Evolutionary conservation across 2,113 vertebrate species (phyloP).

Genomic region (Melanostigma gelatinosum): DNA sequence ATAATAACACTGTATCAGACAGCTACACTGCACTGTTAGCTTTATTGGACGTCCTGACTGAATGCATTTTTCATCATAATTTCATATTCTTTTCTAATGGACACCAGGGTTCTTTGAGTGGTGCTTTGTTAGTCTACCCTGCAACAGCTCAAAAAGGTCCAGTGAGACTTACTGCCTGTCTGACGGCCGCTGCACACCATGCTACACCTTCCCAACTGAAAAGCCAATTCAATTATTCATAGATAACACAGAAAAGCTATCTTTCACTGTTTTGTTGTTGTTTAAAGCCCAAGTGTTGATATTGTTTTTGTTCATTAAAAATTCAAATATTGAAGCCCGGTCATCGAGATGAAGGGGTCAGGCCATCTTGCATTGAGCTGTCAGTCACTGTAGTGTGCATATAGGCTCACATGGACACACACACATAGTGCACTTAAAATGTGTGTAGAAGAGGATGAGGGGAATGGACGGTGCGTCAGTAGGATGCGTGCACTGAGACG

Average conservation of each 20-base stretch:
- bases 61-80: slow-evolving; percentile 58
- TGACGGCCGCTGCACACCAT: slow-evolving; percentile 27
- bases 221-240: slow-evolving; percentile 72
- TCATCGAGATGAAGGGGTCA: slow-evolving; percentile 38
- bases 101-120: slow-evolving; percentile 46
- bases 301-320: slow-evolving; percentile 66
- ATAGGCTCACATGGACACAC: slow-evolving; percentile 41
- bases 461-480: slow-evolving; percentile 59
- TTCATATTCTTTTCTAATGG: slow-evolving; percentile 59
- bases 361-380: slow-evolving; percentile 47
- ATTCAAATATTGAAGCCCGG: slow-evolving; percentile 42
- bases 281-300: slow-evolving; percentile 63
- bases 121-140: slow-evolving; percentile 58
- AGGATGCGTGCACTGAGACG: slow-evolving; percentile 73
- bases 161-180: slow-evolving; percentile 49
- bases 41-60: slow-evolving; percentile 24
- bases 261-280: slow-evolving; percentile 55
- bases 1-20: slow-evolving; percentile 19
- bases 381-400: slow-evolving; percentile 36
- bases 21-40: slow-evolving; percentile 26
- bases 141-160: slow-evolving; percentile 56
- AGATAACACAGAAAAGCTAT: slow-evolving; percentile 46
- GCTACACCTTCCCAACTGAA: slow-evolving; percentile 59
- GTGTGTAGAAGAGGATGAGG: slow-evolving; percentile 56
- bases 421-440: slow-evolving; percentile 70